Base-by-base conservation (phyloP, 2,797 vertebrate genomes). In the Thamnophis elegans region DNA sequence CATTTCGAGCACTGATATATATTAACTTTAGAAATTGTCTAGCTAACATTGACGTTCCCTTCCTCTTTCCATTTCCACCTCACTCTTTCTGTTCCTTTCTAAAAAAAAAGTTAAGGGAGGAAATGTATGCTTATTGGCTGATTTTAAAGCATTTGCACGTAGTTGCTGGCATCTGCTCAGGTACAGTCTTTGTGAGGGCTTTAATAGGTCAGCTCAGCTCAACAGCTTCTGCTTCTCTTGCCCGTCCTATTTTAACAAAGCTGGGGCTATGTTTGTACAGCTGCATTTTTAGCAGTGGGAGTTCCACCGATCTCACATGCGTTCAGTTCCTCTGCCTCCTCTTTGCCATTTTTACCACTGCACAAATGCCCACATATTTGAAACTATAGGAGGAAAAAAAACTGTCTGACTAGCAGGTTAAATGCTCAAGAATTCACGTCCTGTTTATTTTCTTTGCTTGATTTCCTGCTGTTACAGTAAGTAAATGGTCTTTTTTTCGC, bases 251-350 rank as follows among this genome's bases (percentile, higher is more conserved):
- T 98, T 97, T 98, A 98, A 98, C 98, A 99, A 98, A 98, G 98
- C 97, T 59, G 97, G 94, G 97, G 56, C 92, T 97, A 90, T 99
- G 98, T 99, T 99, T 99, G 98, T 98, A 98, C 99, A 99, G 99
- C 98, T 99, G 99, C 98, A 95, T 97, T 97, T 95, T 94, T 97
- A 97, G 97, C 98, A 98, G 98, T 98, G 98, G 98, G 98, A 98
- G 98, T 98, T 97, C 97, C 96, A 97, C 96, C 98, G 97, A 98
- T 98, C 98, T 98, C 98, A 98, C 97, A 97, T 98, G 98, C 97
- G 97, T 97, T 97, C 96, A 95, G 97, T 98, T 97, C 97, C 96
- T 97, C 95, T 97, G 95, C 97, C 98, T 97, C 98, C 97, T 97
- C 97, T 97, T 97, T 95, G 95, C 97, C 97, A 95, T 97, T 85